A percentile compares a stretch with the other conserved stretches of the same genome.
These are phyloP conservation scores for Dicentrarchus labrax DNA, from an alignment of 2,113 vertebrate genomes.

Conservation along the genomic window DNA sequence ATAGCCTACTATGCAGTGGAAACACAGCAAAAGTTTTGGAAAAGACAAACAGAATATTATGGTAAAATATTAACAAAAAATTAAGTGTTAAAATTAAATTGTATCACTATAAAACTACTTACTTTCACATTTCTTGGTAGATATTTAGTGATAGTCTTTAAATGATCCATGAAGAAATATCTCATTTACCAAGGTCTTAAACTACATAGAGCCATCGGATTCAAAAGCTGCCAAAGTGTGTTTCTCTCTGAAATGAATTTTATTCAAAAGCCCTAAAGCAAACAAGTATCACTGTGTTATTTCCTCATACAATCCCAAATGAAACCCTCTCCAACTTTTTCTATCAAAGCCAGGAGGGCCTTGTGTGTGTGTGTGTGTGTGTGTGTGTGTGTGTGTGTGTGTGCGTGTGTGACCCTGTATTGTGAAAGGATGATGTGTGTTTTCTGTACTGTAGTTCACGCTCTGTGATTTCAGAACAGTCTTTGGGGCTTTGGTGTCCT, in stretches of 20 bases:
- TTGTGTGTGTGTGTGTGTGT: background rate
- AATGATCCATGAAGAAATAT: constrained; percentile 25
- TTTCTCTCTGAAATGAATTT: constrained; percentile 16
- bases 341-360: constrained; percentile 8
- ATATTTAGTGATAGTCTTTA: constrained; percentile 17
- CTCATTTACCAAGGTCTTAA: background rate
- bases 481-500: constrained; percentile 74
- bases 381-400: background rate
- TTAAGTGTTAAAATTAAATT: background rate
- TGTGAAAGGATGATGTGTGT: constrained; percentile 57
- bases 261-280: constrained; percentile 36
- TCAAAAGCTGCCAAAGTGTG: constrained; percentile 1
- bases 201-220: background rate
- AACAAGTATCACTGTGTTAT: constrained; percentile 23
- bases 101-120: background rate
- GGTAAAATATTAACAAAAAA: background rate
- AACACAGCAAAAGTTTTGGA: too few species aligned
- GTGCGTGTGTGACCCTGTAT: constrained; percentile 27
- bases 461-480: constrained; percentile 67
- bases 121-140: background rate
- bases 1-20: too few species aligned
- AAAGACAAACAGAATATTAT: constrained; percentile 72
- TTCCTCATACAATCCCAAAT: constrained; percentile 38
- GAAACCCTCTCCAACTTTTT: constrained; percentile 24
- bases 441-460: constrained; percentile 66